phyloP scores from a whole-genome alignment of 2,113 vertebrate species.

The Vombatus ursinus region DNA sequence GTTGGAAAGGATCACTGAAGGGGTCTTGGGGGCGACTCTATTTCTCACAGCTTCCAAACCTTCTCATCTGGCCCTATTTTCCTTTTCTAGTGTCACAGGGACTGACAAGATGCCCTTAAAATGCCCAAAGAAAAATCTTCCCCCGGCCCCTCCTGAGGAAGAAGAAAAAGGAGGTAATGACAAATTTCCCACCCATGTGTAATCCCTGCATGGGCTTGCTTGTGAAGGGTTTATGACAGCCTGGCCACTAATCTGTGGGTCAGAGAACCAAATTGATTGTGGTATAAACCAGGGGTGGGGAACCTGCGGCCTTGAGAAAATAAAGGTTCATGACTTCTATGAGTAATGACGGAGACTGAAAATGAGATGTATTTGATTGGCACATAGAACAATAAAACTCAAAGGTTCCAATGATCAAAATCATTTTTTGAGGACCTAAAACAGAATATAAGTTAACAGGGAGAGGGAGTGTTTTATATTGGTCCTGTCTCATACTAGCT shows the following conservation, averaged over 20 bases:
- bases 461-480: not conserved
- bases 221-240: constrained; percentile 1
- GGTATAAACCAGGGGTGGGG: not conserved
- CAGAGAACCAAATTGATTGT: constrained; percentile 53
- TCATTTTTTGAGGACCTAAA: not conserved
- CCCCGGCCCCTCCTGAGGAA: not conserved
- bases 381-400: not conserved
- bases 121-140: constrained; percentile 38
- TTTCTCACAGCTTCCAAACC: constrained; percentile 58
- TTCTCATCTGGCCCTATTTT: constrained; percentile 28
- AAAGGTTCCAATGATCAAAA: not conserved
- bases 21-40: constrained; percentile 44
- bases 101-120: constrained; percentile 26
- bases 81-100: not conserved
- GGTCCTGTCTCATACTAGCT: not conserved
- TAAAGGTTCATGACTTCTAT: not conserved
- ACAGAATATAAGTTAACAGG: not conserved
- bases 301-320: not conserved
- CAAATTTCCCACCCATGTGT: constrained; percentile 1
- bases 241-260: constrained; percentile 25
- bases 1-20: constrained; percentile 64
- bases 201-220: constrained; percentile 5
- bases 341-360: not conserved
- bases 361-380: not conserved
- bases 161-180: constrained; percentile 43